These are phyloP conservation scores for Hedychridium roseum DNA, from an alignment of 2,888 invertebrate species.

Conservation along the genomic window DNA sequence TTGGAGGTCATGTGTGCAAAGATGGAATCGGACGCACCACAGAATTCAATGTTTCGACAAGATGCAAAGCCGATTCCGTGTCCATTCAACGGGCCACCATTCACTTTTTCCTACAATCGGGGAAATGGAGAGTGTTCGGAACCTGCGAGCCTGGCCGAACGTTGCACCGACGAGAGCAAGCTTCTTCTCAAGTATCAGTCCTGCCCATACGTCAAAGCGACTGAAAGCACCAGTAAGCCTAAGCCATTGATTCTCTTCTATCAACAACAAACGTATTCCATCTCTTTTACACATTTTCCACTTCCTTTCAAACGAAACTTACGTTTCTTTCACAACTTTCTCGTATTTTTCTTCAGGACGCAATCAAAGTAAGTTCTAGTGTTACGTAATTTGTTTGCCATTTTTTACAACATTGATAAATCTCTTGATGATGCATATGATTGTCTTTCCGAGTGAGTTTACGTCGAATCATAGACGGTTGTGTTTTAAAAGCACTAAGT, in stretches of 20 bases:
- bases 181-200: conserved; percentile 85
- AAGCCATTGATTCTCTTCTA: too few species aligned
- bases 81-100: conserved; percentile 83
- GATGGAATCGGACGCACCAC: conserved; percentile 77
- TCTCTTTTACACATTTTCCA: conserved; percentile 31
- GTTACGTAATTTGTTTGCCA: too few species aligned
- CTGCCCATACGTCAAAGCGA: conserved; percentile 79
- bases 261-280: background rate
- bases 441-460: too few species aligned
- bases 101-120: conserved; percentile 80
- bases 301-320: too few species aligned
- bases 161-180: conserved; percentile 84
- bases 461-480: too few species aligned
- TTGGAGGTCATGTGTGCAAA: conserved; percentile 72
- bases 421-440: too few species aligned
- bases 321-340: too few species aligned
- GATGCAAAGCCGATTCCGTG: conserved; percentile 76
- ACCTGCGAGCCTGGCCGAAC: conserved; percentile 82
- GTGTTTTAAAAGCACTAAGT: too few species aligned
- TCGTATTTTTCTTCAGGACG: too few species aligned
- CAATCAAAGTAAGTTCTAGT: too few species aligned
- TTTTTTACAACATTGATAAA: too few species aligned
- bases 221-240: conserved; percentile 79
- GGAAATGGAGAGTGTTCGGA: conserved; percentile 78
- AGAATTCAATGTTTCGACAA: conserved; percentile 78